phyloP scores from a whole-genome alignment of 2,888 invertebrate species.

The Octonoba sinensis region DNA sequence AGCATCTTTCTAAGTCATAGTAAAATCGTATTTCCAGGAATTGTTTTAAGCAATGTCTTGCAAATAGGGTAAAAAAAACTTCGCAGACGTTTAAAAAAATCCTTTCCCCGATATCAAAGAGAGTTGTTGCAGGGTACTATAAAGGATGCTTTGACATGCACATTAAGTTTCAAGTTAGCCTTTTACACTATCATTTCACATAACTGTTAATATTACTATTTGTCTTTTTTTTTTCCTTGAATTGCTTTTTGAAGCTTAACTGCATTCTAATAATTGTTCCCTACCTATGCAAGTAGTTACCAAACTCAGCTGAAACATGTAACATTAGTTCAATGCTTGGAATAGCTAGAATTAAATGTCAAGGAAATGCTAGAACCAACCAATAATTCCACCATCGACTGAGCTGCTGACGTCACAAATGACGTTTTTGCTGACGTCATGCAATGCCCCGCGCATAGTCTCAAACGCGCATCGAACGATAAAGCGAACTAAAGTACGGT shows the following conservation, averaged over 20 bases:
- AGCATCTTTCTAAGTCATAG: no score
- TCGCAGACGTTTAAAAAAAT: no score
- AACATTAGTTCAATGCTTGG: constrained; percentile 17
- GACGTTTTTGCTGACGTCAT: constrained; percentile 54
- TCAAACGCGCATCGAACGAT: constrained; percentile 15
- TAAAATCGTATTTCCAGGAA: no score
- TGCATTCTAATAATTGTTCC: background rate
- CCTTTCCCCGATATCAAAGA: no score
- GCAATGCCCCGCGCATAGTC: constrained; percentile 16
- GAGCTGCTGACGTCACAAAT: constrained; percentile 49
- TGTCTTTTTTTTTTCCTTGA: background rate
- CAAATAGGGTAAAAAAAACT: no score
- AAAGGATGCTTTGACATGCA: no score
- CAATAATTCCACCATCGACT: constrained; percentile 57
- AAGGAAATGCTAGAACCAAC: constrained; percentile 47
- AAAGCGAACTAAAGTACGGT: constrained; percentile 8
- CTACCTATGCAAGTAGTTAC: constrained; percentile 8
- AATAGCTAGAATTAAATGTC: constrained; percentile 56
- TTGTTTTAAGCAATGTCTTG: no score
- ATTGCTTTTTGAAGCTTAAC: background rate
- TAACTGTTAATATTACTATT: background rate
- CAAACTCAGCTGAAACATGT: constrained; percentile 8
- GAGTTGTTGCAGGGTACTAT: no score
- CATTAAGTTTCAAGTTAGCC: no score
- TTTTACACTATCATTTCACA: no score